These are phyloP conservation scores for Dorcus parallelipipedus DNA, from an alignment of 2,888 invertebrate genomes.

Conservation along the genomic window DNA sequence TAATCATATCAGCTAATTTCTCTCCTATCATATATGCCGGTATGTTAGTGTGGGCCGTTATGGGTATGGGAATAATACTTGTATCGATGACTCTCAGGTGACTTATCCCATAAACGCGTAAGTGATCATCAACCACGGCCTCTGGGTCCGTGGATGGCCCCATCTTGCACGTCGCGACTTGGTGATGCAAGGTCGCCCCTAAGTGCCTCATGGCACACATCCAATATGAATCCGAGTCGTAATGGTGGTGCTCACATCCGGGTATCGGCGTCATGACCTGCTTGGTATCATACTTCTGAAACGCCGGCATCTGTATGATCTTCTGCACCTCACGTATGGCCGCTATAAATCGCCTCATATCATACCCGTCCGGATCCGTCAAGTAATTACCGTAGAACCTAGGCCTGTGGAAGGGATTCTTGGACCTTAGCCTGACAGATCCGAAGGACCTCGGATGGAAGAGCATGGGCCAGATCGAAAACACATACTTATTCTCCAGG, in stretches of 20 bases:
- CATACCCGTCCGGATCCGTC: constrained; percentile 54
- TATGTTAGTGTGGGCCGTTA: constrained; percentile 54
- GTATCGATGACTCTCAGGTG: constrained; percentile 55
- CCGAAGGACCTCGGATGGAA: constrained; percentile 72
- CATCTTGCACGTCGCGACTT: constrained; percentile 58
- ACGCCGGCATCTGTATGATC: constrained; percentile 50
- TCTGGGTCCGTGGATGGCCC: constrained; percentile 51
- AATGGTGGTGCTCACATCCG: constrained; percentile 48
- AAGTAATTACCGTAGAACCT: constrained; percentile 80
- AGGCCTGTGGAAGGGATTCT: constrained; percentile 69
- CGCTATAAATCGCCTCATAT: constrained; percentile 40
- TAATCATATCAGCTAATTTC: constrained; percentile 55
- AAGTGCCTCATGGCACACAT: constrained; percentile 51
- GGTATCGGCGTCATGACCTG: constrained; percentile 50
- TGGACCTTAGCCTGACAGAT: constrained; percentile 62
- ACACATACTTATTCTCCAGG: constrained; percentile 46
- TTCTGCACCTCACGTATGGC: constrained; percentile 52
- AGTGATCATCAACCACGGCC: constrained; percentile 56
- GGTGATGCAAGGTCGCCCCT: constrained; percentile 52
- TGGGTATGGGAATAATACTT: constrained; percentile 55
- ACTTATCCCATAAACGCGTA: constrained; percentile 53
- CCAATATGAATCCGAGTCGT: constrained; percentile 53
- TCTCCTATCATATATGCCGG: constrained; percentile 57
- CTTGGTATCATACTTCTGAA: constrained; percentile 48
- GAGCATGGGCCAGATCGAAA: constrained; percentile 62